A percentile compares a stretch with the other conserved stretches of the same genome.
Conservation (phyloP, 2,113 vertebrate species). For the Shinisaurus crocodilurus region DNA sequence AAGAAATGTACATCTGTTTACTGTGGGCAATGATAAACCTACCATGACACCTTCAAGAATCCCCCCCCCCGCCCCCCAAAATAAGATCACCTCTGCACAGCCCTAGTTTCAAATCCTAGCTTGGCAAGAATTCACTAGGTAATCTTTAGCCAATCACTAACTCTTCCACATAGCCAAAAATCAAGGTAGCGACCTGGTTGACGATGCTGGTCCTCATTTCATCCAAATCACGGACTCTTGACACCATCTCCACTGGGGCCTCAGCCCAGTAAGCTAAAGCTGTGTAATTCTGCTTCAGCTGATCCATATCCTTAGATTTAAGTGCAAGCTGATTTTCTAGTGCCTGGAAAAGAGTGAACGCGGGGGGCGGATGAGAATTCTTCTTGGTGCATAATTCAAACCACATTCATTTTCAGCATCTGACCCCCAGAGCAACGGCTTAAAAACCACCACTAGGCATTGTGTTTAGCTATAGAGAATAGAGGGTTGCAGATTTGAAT, state of each 20-base stretch:
- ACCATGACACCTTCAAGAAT: neutral
- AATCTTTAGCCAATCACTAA: neutral
- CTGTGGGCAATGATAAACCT: neutral
- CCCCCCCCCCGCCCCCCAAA: no score
- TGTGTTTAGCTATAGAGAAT: slow-evolving; percentile 2
- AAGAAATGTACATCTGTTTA: neutral
- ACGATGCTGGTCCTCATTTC: slow-evolving; percentile 66
- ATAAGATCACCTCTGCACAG: no score
- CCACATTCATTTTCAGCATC: rapidly evolving
- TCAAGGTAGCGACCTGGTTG: slow-evolving; percentile 77
- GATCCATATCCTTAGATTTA: slow-evolving; percentile 78
- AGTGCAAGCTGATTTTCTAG: slow-evolving; percentile 77
- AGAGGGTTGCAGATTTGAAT: neutral
- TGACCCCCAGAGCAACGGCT: neutral
- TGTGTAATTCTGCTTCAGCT: slow-evolving; percentile 70
- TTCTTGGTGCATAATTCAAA: neutral
- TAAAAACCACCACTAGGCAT: slow-evolving; percentile 2
- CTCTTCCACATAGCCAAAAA: neutral
- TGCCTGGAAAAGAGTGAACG: slow-evolving; percentile 71
- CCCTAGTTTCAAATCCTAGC: neutral
- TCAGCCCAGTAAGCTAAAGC: slow-evolving; percentile 21
- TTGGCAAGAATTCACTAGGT: neutral
- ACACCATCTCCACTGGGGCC: slow-evolving; percentile 41
- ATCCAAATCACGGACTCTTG: slow-evolving; percentile 58
- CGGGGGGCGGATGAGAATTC: neutral